Percentiles rank a stretch among this genome's conserved stretches.
phyloP scores from a whole-genome alignment of 2,888 invertebrate genomes.

The Eremobia ochroleuca region DNA sequence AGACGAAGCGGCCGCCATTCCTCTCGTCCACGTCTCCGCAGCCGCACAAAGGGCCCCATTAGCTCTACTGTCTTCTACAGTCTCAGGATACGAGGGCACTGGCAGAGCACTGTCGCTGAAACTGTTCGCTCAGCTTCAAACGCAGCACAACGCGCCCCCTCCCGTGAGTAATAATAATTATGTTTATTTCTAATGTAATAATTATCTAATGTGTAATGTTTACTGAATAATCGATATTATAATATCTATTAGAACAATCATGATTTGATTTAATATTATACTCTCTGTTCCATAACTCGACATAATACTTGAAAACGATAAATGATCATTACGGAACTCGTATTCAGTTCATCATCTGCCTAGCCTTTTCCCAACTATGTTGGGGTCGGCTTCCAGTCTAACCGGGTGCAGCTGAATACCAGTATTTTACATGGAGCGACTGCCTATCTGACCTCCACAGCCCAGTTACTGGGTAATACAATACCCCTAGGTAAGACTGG shows the following conservation, averaged over 20 bases:
- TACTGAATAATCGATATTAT: not conserved
- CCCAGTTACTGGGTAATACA: too few species aligned
- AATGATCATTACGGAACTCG: not conserved
- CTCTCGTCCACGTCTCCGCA: constrained; percentile 97
- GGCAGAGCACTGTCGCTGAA: constrained; percentile 99
- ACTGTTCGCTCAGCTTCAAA: constrained; percentile 96
- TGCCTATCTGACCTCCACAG: too few species aligned
- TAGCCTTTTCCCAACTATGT: too few species aligned
- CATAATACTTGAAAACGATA: not conserved
- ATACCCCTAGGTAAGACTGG: too few species aligned
- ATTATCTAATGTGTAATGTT: not conserved
- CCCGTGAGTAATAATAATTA: constrained; percentile 84
- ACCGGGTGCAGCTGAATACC: too few species aligned
- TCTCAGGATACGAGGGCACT: constrained; percentile 99
- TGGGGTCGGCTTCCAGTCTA: too few species aligned
- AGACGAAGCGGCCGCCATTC: constrained; percentile 99
- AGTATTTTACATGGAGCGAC: too few species aligned
- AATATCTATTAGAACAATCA: not conserved
- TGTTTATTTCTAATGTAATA: not conserved
- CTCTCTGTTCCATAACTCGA: not conserved
- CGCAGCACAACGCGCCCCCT: constrained; percentile 91
- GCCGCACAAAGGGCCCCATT: constrained; percentile 97
- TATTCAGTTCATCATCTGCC: too few species aligned
- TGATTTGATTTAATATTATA: too few species aligned
- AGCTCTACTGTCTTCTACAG: constrained; percentile 98